Percentiles rank a stretch among this genome's conserved stretches.
Conservation (phyloP, 2,888 invertebrate genomes). For the Coelopa pilipes region DNA sequence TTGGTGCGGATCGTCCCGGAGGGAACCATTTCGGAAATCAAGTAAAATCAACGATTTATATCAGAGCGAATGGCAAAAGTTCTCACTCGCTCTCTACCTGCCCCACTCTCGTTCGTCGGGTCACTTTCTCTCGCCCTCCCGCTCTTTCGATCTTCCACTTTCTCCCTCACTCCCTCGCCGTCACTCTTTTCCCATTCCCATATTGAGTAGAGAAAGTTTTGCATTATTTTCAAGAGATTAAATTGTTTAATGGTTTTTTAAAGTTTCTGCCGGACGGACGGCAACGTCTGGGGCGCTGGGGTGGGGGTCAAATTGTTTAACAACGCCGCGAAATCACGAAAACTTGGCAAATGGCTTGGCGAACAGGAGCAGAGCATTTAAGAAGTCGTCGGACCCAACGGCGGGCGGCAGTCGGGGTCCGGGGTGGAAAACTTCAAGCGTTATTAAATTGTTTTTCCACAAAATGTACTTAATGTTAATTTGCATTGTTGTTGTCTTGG, state of each 20-base stretch:
- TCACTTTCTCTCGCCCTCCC: too few species aligned
- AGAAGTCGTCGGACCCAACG: constrained; percentile 38
- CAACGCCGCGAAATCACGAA: constrained; percentile 38
- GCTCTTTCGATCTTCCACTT: too few species aligned
- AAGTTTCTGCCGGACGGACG: constrained; percentile 41
- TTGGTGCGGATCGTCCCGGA: constrained; percentile 45
- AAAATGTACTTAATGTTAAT: constrained; percentile 41
- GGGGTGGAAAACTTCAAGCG: constrained; percentile 40
- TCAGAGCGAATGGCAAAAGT: constrained; percentile 44
- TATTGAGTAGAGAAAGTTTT: constrained; percentile 46
- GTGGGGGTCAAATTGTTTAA: constrained; percentile 44
- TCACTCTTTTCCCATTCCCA: too few species aligned
- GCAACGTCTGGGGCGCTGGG: background rate
- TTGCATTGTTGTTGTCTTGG: constrained; percentile 20
- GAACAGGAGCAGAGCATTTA: constrained; percentile 44
- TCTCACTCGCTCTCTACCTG: background rate
- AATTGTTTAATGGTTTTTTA: constrained; percentile 66
- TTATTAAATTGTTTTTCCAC: constrained; percentile 45
- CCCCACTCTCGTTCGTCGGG: too few species aligned
- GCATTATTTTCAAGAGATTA: constrained; percentile 63
- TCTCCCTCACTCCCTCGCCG: too few species aligned
- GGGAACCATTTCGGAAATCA: constrained; percentile 50
- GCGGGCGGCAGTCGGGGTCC: too few species aligned
- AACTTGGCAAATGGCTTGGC: background rate
- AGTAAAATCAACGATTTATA: constrained; percentile 61